Base-by-base conservation (phyloP, 2,888 invertebrate species). In the Cryptus armator region DNA sequence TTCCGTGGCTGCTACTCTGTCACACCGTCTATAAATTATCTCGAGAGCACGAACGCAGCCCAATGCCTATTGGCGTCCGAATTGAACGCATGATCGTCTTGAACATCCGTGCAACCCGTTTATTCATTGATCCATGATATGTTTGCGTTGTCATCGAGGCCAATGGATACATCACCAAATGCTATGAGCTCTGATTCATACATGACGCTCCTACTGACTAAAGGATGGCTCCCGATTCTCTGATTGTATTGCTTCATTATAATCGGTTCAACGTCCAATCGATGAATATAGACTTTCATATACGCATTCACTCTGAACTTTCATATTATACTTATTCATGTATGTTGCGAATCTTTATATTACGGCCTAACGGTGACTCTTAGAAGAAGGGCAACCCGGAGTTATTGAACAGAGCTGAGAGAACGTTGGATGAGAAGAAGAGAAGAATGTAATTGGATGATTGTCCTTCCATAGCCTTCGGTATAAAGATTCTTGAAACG, bases 1-100 rank as follows among this genome's bases (percentile, higher is more conserved):
- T 72, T 7, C 77, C 32, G n/a, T 37, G 3, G n/a, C 44, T 44
- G 29, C 29, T n/a, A 66, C 43, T 51, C 67, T 37, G 67, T 68
- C 51, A 68, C 43, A 12, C 10, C 53, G 59, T 72, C 77, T 51
- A 81, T 84, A 76, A 84, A 81, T 81, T 84, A 81, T 76, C 81
- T 44, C 67, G 51, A 19, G 32, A 71, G 46, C 46, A 46, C 44
- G 16, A 67, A 77, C 68, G 7, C 19, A 48, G 56, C 44, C 24
- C 14, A 32, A 68, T 44, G 59, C 32, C 16, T 53, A 44, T 48
- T 48, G 24, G 48, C 70, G 46, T 46, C 16, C 48, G 24, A 70
- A 79, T 68, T 64, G 24, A 62, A 62, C 29, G 46, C 24, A 16
- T 37, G 46, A 66, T 77, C 59, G 71, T 77, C 66, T 82, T 82